phyloP scores from a whole-genome alignment of 64 coral and sea anemone species.

The Stichodactyla helianthus region DNA sequence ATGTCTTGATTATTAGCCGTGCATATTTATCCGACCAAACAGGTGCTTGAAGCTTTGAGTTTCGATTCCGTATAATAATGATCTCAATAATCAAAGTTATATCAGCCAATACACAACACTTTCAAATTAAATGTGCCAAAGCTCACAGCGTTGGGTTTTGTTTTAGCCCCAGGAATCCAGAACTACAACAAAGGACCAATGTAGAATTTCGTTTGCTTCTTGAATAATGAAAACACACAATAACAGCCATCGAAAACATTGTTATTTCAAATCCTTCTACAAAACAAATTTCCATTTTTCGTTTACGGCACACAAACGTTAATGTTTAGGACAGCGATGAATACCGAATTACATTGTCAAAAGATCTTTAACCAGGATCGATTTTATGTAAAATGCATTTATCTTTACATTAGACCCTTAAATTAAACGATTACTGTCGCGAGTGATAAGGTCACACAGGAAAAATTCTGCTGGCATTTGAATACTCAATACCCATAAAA shows the following conservation, averaged over 20 bases:
- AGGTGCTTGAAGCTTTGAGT: not conserved
- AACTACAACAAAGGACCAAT: not conserved
- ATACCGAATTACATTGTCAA: no score
- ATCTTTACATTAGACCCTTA: not conserved
- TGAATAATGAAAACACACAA: conserved; percentile 8
- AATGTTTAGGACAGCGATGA: no score
- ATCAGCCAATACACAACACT: conserved; percentile 1
- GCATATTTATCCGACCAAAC: not conserved
- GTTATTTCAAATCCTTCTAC: not conserved
- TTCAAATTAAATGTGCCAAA: conserved; percentile 19
- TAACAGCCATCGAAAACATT: not conserved
- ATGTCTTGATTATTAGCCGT: not conserved
- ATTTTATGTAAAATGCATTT: not conserved
- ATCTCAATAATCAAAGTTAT: not conserved
- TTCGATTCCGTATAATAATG: conserved; percentile 7
- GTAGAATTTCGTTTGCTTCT: not conserved
- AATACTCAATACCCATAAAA: not conserved
- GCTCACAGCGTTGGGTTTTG: conserved; percentile 10
- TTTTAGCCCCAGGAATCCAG: conserved; percentile 4
- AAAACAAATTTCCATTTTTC: not conserved
- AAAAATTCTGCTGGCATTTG: not conserved
- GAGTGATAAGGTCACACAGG: not conserved
- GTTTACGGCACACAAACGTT: not conserved
- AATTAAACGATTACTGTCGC: not conserved
- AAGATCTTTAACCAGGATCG: not conserved